Base-by-base conservation (phyloP, 2,797 vertebrate species). In the Rhyacichthys aspro region DNA sequence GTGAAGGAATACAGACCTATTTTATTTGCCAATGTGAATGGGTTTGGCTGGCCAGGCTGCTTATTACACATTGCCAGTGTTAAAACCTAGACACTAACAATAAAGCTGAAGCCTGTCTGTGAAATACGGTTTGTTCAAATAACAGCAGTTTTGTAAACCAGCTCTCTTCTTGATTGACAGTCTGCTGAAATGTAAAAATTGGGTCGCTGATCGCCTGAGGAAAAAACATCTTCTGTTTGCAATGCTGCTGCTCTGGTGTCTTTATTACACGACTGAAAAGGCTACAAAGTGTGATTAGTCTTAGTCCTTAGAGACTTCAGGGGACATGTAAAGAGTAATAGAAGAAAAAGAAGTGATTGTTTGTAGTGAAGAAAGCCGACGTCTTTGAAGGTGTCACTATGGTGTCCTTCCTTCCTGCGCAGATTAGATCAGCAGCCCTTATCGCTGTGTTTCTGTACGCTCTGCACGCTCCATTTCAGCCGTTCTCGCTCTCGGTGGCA, bases 281-380 rank as follows among this genome's bases (percentile, higher is more conserved):
- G 68, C 79, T 70, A 78, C 76, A 46, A 43, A 63, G 72, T 79
- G 58, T 83, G 81, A 85, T 79, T 65, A 79, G 76, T 90, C 84
- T 75, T 63, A 77, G 76, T 89, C 84, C 79, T 83, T 45, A 78
- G 55, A 70, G 61, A 77, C 45, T 60, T 57, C 54, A 74, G 64
- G 47, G 37, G 68, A 76, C 41, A 39, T 11, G 39, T 15, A 11
- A 32, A 18, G 33, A 19, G 56, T 32, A 36, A 37, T 37, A 42
- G 47, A 62, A 34, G 41, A 80, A 47, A 37, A 36, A 28, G 23
- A 50, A 70, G 55, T 44, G 56, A 38, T 63, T 39, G 32, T 32
- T 70, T 58, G 69, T 9, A 74, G 44, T 49, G 56, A 59, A 78
- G 66, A 67, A 67, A 79, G 79, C 67, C 49, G 45, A 70, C 45